Evolutionary conservation across 2,113 vertebrate genomes (phyloP), one percentile per base, ranked within the genome.

Genomic region (Cacatua alba): DNA sequence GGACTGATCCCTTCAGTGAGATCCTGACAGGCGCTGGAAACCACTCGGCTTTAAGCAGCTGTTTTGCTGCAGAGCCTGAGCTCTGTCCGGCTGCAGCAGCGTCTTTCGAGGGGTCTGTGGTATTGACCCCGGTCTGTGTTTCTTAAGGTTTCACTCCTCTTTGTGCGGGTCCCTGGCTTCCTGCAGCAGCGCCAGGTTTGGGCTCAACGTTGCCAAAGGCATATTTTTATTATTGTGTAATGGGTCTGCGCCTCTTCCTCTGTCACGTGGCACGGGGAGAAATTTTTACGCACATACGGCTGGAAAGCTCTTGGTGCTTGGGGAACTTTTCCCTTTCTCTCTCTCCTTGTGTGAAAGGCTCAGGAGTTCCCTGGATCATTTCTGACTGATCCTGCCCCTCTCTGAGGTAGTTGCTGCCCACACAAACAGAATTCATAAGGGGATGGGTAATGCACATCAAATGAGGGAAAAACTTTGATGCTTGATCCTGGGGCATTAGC

Each of bases 161-260:
- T 63, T 16, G 51, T 29, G 49, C 9, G 11, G 64, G 83, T 88
- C 60, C 35, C 67, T 88, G 23, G 89, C 86, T 95, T 89, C 86
- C 85, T 43, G 80, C 72, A 49, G 95, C 96, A 20, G 94, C 95
- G 60, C 91, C 84, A 25, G 59, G 82, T 86, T 95, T 84, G 70
- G 79, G 94, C 95, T 95, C 57, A 28, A 51, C 11, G 28, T 75
- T 94, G 96, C 97, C 96, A 94, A 94, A 91, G 96, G 96, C 98
- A 98, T 98, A 98, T 97, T 98, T 98, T 96, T 92, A 97, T 96
- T 97, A 98, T 97, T 97, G 97, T 95, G 98, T 98, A 97, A 98
- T 97, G 95, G 94, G 90, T 92, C 88, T 62, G 95, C 43, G 96
- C 84, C 86, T 94, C 74, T 92, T 88, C 92, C 94, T 79, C 70